Percentiles rank a stretch among this genome's conserved stretches.
These are phyloP conservation scores for Ectemnius continuus DNA, from an alignment of 2,888 invertebrate species.

Conservation along the genomic window DNA sequence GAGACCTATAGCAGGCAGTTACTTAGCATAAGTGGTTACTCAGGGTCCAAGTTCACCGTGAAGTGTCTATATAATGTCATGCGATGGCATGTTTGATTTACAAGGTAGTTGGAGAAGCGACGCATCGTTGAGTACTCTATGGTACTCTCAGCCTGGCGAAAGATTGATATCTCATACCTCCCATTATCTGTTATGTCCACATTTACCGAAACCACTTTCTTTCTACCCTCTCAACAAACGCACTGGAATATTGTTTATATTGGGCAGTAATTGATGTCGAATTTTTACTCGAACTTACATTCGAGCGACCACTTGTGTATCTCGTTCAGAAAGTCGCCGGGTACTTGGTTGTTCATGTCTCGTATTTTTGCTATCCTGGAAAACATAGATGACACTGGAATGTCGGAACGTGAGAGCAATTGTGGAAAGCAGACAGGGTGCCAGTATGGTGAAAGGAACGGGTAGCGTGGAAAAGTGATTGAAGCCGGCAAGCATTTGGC, in stretches of 20 bases:
- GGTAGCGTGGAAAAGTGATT: neutral
- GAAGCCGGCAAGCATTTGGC: constrained; percentile 1
- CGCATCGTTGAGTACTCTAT: too few relatives aligned
- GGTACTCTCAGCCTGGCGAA: too few relatives aligned
- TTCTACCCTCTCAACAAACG: too few relatives aligned
- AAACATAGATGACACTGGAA: constrained; percentile 8
- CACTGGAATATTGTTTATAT: neutral
- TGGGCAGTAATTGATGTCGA: neutral
- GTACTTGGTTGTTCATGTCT: constrained; percentile 81
- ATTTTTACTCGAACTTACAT: constrained; percentile 80
- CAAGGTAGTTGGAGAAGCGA: too few relatives aligned
- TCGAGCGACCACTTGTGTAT: constrained; percentile 90
- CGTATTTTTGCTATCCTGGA: constrained; percentile 81
- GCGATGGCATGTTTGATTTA: too few relatives aligned
- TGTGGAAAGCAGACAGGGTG: neutral
- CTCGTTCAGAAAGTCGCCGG: constrained; percentile 84
- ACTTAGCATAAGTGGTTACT: too few relatives aligned
- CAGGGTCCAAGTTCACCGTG: too few relatives aligned
- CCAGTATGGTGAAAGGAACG: constrained; percentile 23
- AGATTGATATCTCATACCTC: too few relatives aligned
- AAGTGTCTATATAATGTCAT: too few relatives aligned
- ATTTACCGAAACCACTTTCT: too few relatives aligned
- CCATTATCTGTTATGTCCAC: too few relatives aligned
- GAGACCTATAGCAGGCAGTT: too few relatives aligned
- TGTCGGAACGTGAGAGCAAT: neutral